phyloP scores from a whole-genome alignment of 2,888 invertebrate species.

The Craniophora ligustri region DNA sequence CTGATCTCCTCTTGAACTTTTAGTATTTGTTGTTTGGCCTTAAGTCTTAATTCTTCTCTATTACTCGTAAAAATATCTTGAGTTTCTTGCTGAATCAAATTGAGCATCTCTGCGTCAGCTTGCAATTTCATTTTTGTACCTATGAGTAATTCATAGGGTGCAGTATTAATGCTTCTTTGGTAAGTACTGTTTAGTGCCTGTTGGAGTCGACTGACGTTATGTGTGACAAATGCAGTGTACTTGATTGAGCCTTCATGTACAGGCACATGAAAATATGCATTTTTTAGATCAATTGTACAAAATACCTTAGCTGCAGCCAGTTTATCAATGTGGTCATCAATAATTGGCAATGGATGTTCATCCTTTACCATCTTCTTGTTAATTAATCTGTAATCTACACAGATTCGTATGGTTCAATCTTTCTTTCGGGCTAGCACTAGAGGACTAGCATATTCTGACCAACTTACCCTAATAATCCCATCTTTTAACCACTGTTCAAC shows the following conservation, averaged over 20 bases:
- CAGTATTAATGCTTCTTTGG: too few species aligned
- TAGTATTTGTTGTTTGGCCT: too few species aligned
- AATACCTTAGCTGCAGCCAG: conserved; percentile 53
- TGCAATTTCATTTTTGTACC: too few species aligned
- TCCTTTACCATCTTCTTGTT: conserved; percentile 14
- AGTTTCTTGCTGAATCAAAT: too few species aligned
- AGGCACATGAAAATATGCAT: conserved; percentile 68
- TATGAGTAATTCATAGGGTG: too few species aligned
- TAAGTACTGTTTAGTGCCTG: too few species aligned
- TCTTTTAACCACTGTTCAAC: conserved; percentile 1
- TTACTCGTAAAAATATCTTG: too few species aligned
- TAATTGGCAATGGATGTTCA: conserved; percentile 66
- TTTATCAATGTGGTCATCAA: conserved; percentile 68
- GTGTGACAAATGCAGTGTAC: conserved; percentile 64
- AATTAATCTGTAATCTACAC: conserved; percentile 65
- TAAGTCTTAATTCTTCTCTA: too few species aligned
- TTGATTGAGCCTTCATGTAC: conserved; percentile 53
- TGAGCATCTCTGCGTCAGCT: too few species aligned
- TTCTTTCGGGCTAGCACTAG: background rate
- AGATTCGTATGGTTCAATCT: conserved; percentile 44
- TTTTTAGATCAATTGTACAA: conserved; percentile 58
- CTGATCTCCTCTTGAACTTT: too few species aligned
- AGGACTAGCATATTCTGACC: conserved; percentile 7
- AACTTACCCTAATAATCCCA: conserved; percentile 1
- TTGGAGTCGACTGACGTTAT: too few species aligned